Evolutionary conservation across 2,113 vertebrate species (phyloP), one percentile per base, ranked within the genome.

Genomic region (Hippopotamus amphibius): DNA sequence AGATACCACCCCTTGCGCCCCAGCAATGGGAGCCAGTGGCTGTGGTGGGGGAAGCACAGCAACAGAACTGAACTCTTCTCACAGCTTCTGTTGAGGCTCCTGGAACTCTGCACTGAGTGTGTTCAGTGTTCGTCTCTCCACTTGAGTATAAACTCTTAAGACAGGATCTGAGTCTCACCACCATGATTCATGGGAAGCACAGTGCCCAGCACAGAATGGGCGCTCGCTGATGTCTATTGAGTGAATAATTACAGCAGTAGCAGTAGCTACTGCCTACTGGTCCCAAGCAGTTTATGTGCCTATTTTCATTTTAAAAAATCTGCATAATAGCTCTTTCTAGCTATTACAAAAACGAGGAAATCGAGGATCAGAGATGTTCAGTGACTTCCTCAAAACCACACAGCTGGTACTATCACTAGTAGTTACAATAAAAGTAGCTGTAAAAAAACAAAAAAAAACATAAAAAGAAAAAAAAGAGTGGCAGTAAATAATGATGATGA

Each of bases 241-340:
- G 17, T 43, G 63, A 71, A 19, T n/a, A 17, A 33, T n/a, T 15
- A 21, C 21, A 61, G 68, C 63, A 48, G 21, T 17, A 61, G 68
- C 63, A 48, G 16, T 17, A n/a, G 30, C 66, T 59, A 3, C 66
- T 46, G 13, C 33, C 57, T 88, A 0, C 57, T 50, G n/a, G 21
- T 72, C 41, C 63, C 3, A 37, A 41, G 66, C 43, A 37, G 30
- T 69, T 61, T 46, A 5, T 17, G 12, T 84, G 76, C 46, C 0
- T 33, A 43, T 84, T 59, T 80, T 71, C 22, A 48, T 95, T 79
- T 87, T 43, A 77, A 83, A 43, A 65, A 17, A 28, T 33, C n/a
- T 26, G 17, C 5, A 24, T 6, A 46, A 1, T 55, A 83, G 77
- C 53, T 89, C 26, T 85, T 65, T n/a, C 57, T 77, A 72, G 69